Evolutionary conservation across 2,888 invertebrate genomes (phyloP), one percentile per base, ranked within the genome.

Genomic region (Diogma glabrata): DNA sequence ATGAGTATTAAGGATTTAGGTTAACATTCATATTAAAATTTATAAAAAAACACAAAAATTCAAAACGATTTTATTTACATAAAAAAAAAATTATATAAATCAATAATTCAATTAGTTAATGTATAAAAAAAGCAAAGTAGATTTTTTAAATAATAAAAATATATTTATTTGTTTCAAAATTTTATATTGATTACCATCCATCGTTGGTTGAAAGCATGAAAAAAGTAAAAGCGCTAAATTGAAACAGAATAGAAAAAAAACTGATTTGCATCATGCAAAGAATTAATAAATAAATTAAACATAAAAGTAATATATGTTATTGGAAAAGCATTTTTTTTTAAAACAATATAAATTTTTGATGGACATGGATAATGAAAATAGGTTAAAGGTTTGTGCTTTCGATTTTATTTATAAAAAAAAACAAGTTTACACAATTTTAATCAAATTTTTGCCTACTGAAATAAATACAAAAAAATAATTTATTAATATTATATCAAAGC

Each of bases 111-210:
- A 43, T 43, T 43, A 43, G 43, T 47, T 26, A 8, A 26, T 47
- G 24, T 47, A 24, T 24, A 47, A 26, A 47, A 24, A 50, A 22
- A 50, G 24, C 30, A 24, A 46, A 16, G 24, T 26, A 48, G 16
- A 51, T 46, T 38, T 51, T 52, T 50, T 50, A 26, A 50, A 50
- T 40, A 50, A 20, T 52, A 47, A 52, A 54, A 50, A 50, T 52
- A 52, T 43, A 24, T 40, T 43, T 43, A 23, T 22, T 43, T 43
- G 23, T 43, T 22, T 43, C n/a, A n/a, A n/a, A n/a, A n/a, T 43
- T 43, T 43, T 43, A n/a, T 43, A 40, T 40, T 20, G n/a, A 22
- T 43, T 43, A 43, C 43, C 43, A 43, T 43, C 43, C 43, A 43
- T 43, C 43, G 43, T 43, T 43, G 43, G 43, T 43, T 43, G 43